Conservation (phyloP, 2,797 vertebrate genomes). For the Peromyscus melanophrys region DNA sequence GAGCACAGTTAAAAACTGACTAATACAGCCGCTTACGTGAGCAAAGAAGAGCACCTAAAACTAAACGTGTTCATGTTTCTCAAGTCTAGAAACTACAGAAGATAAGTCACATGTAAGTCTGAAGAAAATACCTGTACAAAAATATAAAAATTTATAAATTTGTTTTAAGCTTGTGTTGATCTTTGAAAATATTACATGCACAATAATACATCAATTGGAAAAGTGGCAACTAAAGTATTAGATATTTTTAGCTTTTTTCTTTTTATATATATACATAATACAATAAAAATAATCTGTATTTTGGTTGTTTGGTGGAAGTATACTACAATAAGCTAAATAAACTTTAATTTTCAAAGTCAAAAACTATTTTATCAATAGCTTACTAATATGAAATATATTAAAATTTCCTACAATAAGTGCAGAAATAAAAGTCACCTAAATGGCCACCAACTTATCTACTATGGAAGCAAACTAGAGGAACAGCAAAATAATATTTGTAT, state of each 20-base stretch:
- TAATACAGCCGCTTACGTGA: constrained; percentile 89
- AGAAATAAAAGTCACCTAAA: constrained; percentile 91
- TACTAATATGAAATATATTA: constrained; percentile 93
- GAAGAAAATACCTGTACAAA: constrained; percentile 96
- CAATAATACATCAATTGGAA: constrained; percentile 94
- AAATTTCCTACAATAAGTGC: constrained; percentile 92
- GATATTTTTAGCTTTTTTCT: constrained; percentile 92
- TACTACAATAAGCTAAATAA: constrained; percentile 94
- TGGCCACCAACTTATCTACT: constrained; percentile 93
- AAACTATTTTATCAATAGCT: constrained; percentile 92
- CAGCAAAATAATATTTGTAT: constrained; percentile 92
- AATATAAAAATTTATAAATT: constrained; percentile 95
- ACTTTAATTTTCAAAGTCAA: constrained; percentile 91
- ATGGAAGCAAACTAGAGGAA: constrained; percentile 93
- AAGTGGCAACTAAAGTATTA: constrained; percentile 96
- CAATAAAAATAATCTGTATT: constrained; percentile 96
- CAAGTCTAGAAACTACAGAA: constrained; percentile 91
- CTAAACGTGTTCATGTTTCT: constrained; percentile 89
- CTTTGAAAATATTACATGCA: constrained; percentile 97
- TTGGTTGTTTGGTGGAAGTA: constrained; percentile 96
- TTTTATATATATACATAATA: constrained; percentile 94
- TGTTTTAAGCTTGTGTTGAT: constrained; percentile 92
- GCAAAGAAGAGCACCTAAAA: constrained; percentile 92
- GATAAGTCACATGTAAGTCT: constrained; percentile 91
- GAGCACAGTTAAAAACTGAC: constrained; percentile 90